These are phyloP conservation scores for Helicolenus hilgendorfi DNA, from an alignment of 2,797 vertebrate genomes.

Conservation along the genomic window DNA sequence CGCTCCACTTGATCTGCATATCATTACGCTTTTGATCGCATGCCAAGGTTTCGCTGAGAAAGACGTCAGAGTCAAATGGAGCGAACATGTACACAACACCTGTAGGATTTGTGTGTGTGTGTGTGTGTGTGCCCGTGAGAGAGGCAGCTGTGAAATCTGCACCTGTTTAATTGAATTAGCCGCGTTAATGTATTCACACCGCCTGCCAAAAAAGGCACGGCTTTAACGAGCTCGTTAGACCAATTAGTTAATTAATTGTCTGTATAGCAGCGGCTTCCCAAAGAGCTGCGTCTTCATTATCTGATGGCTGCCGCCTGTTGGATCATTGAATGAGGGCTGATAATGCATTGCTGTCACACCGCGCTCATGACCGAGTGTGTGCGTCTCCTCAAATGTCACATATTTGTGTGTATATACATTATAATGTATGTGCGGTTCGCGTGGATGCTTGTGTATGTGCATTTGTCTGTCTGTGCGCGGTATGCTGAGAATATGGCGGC, in stretches of 20 bases:
- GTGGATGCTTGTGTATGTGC: slow-evolving; percentile 7
- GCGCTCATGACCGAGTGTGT: slow-evolving; percentile 54
- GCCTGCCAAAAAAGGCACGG: slow-evolving; percentile 87
- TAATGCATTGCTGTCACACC: slow-evolving; percentile 81
- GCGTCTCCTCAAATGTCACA: slow-evolving; percentile 40
- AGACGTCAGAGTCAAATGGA: slow-evolving; percentile 86
- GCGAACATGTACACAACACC: slow-evolving; percentile 76
- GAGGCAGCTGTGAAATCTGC: slow-evolving; percentile 91
- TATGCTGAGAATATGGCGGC: slow-evolving; percentile 61
- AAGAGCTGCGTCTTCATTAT: slow-evolving; percentile 92
- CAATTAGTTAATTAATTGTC: slow-evolving; percentile 94
- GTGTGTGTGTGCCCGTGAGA: slow-evolving; percentile 35
- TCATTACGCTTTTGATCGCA: slow-evolving; percentile 84
- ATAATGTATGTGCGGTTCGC: neutral
- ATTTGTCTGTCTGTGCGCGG: slow-evolving; percentile 36
- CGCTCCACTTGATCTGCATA: slow-evolving; percentile 84
- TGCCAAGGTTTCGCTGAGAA: slow-evolving; percentile 85
- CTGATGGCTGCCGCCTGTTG: slow-evolving; percentile 88
- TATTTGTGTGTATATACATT: slow-evolving; percentile 19
- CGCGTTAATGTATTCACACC: slow-evolving; percentile 91
- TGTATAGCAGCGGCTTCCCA: slow-evolving; percentile 86
- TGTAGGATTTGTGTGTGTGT: slow-evolving; percentile 74
- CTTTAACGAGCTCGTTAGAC: slow-evolving; percentile 92
- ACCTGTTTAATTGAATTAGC: slow-evolving; percentile 93
- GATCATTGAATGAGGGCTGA: slow-evolving; percentile 81